Conservation (phyloP, 2,888 invertebrate species). For the Cosmorhoe ocellata region DNA sequence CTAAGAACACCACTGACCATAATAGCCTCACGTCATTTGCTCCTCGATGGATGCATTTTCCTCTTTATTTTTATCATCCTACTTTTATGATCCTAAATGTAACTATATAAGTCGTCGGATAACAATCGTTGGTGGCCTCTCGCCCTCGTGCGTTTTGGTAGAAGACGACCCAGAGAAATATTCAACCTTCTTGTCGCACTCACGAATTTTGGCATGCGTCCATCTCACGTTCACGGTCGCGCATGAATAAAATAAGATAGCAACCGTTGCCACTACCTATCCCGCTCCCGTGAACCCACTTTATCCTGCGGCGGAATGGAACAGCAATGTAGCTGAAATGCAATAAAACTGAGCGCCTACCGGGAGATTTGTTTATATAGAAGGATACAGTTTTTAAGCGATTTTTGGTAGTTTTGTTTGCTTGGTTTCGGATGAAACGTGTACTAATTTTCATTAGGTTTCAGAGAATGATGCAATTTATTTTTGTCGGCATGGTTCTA, state of each 20-base stretch:
- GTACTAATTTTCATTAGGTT: constrained; percentile 64
- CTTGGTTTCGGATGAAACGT: constrained; percentile 49
- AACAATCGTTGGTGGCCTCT: constrained; percentile 70
- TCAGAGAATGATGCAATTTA: constrained; percentile 26
- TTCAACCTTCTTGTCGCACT: constrained; percentile 56
- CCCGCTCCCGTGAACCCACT: constrained; percentile 47
- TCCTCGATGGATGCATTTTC: constrained; percentile 59
- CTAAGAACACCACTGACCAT: too few species aligned
- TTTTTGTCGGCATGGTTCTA: constrained; percentile 31
- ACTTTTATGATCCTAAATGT: constrained; percentile 38
- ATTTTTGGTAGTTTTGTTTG: constrained; percentile 61
- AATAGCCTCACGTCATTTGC: too few species aligned
- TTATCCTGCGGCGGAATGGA: constrained; percentile 47
- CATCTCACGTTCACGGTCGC: constrained; percentile 51
- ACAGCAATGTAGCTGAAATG: constrained; percentile 55
- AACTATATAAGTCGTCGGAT: constrained; percentile 45
- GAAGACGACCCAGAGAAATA: constrained; percentile 56
- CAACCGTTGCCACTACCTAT: constrained; percentile 56
- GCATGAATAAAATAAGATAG: constrained; percentile 73
- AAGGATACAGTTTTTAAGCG: constrained; percentile 46
- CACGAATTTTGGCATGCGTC: constrained; percentile 49
- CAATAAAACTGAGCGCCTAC: constrained; percentile 68
- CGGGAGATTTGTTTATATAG: constrained; percentile 62
- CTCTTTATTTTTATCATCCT: constrained; percentile 54
- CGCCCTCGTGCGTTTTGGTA: constrained; percentile 63